Conservation (phyloP, 2,888 invertebrate genomes). For the Ochlodes sylvanus region DNA sequence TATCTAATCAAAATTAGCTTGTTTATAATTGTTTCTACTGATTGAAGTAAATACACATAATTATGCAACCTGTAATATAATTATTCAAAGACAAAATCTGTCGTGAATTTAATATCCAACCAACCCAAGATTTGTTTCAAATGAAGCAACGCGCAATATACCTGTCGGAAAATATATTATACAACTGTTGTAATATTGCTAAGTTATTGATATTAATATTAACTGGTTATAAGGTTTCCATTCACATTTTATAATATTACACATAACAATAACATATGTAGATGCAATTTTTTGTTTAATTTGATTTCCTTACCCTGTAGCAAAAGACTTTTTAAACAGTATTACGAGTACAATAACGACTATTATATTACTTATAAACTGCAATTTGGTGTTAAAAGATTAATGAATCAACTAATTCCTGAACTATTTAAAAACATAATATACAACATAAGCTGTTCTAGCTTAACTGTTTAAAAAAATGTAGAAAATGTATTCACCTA, state of each 20-base stretch:
- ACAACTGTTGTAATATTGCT: constrained; percentile 3
- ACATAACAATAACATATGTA: constrained; percentile 22
- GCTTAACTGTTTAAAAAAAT: no score
- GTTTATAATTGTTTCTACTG: neutral
- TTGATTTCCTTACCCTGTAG: constrained; percentile 31
- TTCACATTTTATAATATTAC: constrained; percentile 12
- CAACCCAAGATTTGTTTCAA: no score
- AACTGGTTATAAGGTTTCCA: constrained; percentile 20
- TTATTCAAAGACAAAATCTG: no score
- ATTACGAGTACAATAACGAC: constrained; percentile 25
- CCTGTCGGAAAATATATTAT: constrained; percentile 1
- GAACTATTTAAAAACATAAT: no score
- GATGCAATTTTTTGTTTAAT: constrained; percentile 23
- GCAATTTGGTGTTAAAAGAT: constrained; percentile 14
- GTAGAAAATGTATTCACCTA: no score
- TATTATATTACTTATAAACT: neutral
- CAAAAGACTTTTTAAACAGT: constrained; percentile 24
- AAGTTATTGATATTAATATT: constrained; percentile 18
- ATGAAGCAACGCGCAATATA: neutral
- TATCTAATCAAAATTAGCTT: neutral
- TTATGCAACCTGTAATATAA: no score
- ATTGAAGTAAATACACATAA: no score
- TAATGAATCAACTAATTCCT: no score
- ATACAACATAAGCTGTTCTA: no score
- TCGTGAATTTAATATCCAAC: no score